phyloP scores from a whole-genome alignment of 1,140 invertebrate genomes.

The Drosophila repleta region DNA sequence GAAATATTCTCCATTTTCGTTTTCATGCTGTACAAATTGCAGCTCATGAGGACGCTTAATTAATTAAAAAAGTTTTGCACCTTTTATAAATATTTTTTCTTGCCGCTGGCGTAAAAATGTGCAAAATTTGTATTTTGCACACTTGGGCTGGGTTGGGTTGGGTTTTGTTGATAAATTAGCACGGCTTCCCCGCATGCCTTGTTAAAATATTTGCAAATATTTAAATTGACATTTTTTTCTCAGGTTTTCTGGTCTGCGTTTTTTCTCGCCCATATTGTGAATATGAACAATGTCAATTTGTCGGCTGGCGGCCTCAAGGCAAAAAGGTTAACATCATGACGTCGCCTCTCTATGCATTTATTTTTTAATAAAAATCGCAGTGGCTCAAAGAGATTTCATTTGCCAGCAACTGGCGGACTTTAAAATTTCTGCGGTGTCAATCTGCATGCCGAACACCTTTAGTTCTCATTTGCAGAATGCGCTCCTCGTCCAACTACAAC shows the following conservation, averaged over 20 bases:
- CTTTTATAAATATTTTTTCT: slow-evolving; percentile 39
- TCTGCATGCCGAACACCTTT: slow-evolving; percentile 50
- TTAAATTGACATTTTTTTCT: slow-evolving; percentile 81
- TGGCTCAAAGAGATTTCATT: not conserved
- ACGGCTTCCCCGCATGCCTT: slow-evolving; percentile 46
- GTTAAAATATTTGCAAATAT: slow-evolving; percentile 83
- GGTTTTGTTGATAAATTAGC: slow-evolving; percentile 59
- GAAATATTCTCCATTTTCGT: not conserved
- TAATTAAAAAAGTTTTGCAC: slow-evolving; percentile 78
- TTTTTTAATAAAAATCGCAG: not conserved
- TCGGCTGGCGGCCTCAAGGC: slow-evolving; percentile 48
- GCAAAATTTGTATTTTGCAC: slow-evolving; percentile 75
- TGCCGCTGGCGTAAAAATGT: slow-evolving; percentile 55
- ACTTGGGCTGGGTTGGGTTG: slow-evolving; percentile 18
- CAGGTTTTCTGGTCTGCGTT: slow-evolving; percentile 12
- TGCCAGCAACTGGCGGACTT: slow-evolving; percentile 26
- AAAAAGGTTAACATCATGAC: slow-evolving; percentile 22
- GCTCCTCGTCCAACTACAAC: slow-evolving; percentile 45
- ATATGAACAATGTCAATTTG: slow-evolving; percentile 75
- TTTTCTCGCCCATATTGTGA: slow-evolving; percentile 51
- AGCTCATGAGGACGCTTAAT: slow-evolving; percentile 48
- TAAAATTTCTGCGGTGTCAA: slow-evolving; percentile 48
- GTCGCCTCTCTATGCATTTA: not conserved
- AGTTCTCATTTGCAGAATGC: slow-evolving; percentile 56
- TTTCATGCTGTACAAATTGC: not conserved